A percentile compares a stretch with the other conserved stretches of the same genome.
phyloP scores from a whole-genome alignment of 2,113 vertebrate species.

The Chelonoidis abingdonii region DNA sequence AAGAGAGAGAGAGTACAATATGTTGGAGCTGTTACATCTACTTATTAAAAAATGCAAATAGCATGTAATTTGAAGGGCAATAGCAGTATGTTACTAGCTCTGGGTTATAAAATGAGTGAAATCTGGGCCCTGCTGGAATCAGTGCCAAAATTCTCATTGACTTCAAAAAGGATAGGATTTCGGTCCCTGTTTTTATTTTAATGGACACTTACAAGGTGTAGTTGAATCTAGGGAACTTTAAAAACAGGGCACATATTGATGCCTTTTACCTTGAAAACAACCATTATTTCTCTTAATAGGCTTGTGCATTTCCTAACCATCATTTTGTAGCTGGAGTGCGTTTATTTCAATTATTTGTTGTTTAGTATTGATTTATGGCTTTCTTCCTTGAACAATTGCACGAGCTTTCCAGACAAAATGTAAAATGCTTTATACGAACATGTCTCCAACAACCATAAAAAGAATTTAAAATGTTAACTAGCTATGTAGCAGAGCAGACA shows the following conservation, averaged over 20 bases:
- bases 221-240: accelerated
- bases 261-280: background rate
- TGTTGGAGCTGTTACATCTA: background rate
- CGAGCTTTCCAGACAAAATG: background rate
- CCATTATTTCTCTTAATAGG: background rate
- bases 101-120: background rate
- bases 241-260: background rate
- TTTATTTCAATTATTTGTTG: background rate
- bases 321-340: background rate
- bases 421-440: background rate
- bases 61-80: background rate
- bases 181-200: background rate
- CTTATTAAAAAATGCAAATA: background rate
- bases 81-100: background rate
- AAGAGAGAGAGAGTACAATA: background rate
- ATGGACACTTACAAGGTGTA: background rate
- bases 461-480: background rate
- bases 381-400: background rate
- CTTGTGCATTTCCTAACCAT: background rate
- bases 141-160: background rate
- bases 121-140: background rate
- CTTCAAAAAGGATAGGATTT: background rate
- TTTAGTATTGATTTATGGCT: background rate
- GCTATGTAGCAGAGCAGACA: background rate
- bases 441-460: background rate